A percentile compares a stretch with the other conserved stretches of the same genome.
These are phyloP conservation scores for Phylloscopus whistleri DNA, from an alignment of 2,113 vertebrate genomes.

Conservation along the genomic window DNA sequence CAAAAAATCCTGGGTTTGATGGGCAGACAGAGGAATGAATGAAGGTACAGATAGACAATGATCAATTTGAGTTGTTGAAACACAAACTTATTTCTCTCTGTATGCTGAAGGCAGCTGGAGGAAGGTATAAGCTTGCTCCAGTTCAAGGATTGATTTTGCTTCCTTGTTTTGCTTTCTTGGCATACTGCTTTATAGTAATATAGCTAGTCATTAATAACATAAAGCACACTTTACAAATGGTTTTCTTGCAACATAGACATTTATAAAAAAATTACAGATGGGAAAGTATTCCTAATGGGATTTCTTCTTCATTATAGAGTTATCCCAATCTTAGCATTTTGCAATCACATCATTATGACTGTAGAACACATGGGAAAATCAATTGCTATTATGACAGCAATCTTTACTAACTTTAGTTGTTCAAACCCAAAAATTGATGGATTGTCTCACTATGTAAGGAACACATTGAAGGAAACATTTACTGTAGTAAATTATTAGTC, in stretches of 20 bases:
- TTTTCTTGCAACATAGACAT: conserved; percentile 50
- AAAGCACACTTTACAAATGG: not conserved
- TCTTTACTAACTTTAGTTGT: conserved; percentile 14
- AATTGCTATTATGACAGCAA: conserved; percentile 7
- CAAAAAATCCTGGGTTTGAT: not conserved
- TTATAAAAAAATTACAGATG: conserved; percentile 61
- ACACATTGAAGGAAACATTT: not conserved
- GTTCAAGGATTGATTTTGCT: conserved; percentile 28
- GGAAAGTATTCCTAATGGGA: conserved; percentile 12
- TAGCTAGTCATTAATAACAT: conserved; percentile 1
- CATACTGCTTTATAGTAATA: conserved; percentile 49
- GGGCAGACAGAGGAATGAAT: not conserved
- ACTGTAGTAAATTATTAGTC: not conserved
- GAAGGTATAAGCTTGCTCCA: not conserved
- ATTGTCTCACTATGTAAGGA: not conserved
- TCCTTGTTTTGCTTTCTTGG: conserved; percentile 36
- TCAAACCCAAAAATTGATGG: not conserved
- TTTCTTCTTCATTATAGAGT: conserved; percentile 52
- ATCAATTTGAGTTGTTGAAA: not conserved
- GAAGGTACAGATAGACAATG: not conserved
- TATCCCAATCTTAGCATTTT: conserved; percentile 22
- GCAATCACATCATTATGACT: conserved; percentile 18
- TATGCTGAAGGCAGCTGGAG: not conserved
- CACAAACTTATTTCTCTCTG: not conserved
- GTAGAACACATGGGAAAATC: conserved; percentile 5